phyloP scores from a whole-genome alignment of 1,140 invertebrate genomes.

The Planococcus citri region DNA sequence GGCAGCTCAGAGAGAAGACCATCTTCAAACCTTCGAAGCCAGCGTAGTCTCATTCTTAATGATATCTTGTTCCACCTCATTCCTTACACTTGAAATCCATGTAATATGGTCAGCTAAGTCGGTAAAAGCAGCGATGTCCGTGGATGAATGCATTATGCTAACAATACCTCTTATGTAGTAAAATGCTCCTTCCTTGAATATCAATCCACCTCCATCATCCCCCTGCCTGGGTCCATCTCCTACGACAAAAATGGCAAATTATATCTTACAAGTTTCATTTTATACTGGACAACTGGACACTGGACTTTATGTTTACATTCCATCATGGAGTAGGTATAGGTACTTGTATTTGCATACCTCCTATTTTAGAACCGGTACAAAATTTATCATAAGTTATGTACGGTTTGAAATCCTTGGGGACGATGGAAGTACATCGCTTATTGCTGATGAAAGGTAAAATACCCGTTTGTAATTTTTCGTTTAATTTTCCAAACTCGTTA shows the following conservation, averaged over 20 bases:
- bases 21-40: neutral
- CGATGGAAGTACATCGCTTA: neutral
- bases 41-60: neutral
- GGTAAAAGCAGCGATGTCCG: neutral
- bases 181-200: neutral
- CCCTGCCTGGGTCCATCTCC: neutral
- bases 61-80: neutral
- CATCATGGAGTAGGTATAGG: too few relatives aligned
- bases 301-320: too few relatives aligned
- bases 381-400: neutral
- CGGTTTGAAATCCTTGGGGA: neutral
- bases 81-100: neutral
- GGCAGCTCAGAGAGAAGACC: too few relatives aligned
- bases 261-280: neutral
- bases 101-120: neutral
- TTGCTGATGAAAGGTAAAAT: neutral
- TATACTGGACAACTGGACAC: too few relatives aligned
- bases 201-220: neutral
- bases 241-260: neutral
- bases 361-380: neutral
- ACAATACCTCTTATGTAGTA: neutral
- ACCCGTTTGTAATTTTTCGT: neutral
- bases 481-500: neutral
- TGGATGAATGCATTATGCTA: neutral
- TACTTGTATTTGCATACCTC: neutral